phyloP scores from a whole-genome alignment of 2,888 invertebrate species.

The Oxycera nigricornis region DNA sequence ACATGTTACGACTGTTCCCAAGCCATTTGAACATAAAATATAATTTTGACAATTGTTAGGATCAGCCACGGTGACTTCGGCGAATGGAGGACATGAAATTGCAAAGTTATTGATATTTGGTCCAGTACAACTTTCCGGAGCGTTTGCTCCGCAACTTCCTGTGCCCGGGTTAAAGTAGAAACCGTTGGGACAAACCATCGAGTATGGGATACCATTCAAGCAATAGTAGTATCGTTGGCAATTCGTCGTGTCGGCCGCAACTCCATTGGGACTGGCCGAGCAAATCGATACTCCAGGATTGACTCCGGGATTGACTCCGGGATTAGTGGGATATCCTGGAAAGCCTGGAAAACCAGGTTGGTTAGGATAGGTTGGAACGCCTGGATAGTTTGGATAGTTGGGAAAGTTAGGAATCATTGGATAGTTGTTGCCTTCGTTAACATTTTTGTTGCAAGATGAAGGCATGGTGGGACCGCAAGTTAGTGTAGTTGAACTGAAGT shows the following conservation, averaged over 20 bases:
- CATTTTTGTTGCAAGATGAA: background rate
- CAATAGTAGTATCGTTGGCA: slow-evolving; percentile 1
- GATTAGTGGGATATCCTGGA: background rate
- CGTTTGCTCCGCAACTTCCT: background rate
- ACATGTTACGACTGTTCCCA: background rate
- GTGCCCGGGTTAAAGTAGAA: background rate
- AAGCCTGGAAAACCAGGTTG: background rate
- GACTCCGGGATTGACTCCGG: background rate
- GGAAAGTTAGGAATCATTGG: background rate
- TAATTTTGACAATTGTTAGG: slow-evolving; percentile 2
- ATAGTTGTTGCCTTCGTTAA: background rate
- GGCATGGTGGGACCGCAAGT: background rate
- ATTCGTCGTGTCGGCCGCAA: background rate
- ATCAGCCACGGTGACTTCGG: background rate
- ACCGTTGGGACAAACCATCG: background rate
- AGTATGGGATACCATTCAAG: background rate
- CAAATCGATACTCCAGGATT: background rate
- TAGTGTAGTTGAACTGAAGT: background rate
- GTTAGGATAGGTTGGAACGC: too few species aligned
- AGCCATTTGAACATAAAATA: background rate
- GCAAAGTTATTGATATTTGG: background rate
- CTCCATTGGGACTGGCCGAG: background rate
- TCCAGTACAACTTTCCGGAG: background rate
- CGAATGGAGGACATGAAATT: background rate
- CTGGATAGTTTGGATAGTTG: background rate